Evolutionary conservation across 2,888 invertebrate species (phyloP), one percentile per base, ranked within the genome.

Genomic region (Caenorhabditis parvicauda): DNA sequence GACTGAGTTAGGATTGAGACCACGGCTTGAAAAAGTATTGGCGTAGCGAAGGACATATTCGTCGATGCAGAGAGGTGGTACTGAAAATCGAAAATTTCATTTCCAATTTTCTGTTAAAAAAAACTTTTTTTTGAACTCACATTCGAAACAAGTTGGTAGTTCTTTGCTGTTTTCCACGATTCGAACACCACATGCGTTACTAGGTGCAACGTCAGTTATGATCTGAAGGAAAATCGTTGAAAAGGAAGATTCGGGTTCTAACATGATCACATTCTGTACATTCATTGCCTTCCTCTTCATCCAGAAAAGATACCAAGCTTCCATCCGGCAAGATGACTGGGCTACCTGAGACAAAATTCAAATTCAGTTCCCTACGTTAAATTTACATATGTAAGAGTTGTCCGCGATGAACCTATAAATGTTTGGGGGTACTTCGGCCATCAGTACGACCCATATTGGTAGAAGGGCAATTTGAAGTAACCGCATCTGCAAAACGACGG

Each of bases 301-400:
- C 60, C 42, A 78, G 49, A 65, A 78, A 78, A 37, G 65, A 67
- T 1, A 78, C 52, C 29, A 58, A 24, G 39, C 59, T 49, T n/a
- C 63, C 70, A 53, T 66, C 70, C 12, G 51, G 44, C 44, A 59
- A 51, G 27, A 57, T 57, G 17, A 70, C 69, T 38, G 70, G 65
- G 12, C 73, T 74, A 54, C 78, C 78, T 78, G 46, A 41, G 74
- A 60, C 41, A 44, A 38, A n/a, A 37, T 21, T n/a, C n/a, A n/a
- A n/a, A n/a, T n/a, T n/a, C n/a, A n/a, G n/a, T n/a, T n/a, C n/a
- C n/a, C n/a, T 12, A 25, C 25, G 12, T 25, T 37, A 25, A 47
- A 75, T 75, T 71, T 50, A 78, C 78, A 78, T 35, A 78, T 74
- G 59, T 78, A 77, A 0, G 78, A 67, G 47, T 79, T 78, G 27